Conservation (phyloP, 2,888 invertebrate species). For the Cheilosia impressa region DNA sequence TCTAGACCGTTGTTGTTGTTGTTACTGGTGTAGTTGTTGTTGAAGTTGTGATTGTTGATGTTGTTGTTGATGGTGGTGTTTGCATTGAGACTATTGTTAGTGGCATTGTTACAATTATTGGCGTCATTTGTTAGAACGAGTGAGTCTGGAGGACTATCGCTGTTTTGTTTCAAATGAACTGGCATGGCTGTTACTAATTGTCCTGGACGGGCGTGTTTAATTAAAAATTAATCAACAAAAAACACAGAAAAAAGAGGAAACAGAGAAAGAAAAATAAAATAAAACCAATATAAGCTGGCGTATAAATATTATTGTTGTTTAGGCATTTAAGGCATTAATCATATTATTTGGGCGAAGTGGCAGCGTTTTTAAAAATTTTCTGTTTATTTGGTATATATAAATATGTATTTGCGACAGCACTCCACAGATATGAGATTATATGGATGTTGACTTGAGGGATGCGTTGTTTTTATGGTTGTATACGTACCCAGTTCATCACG, state of each 20-base stretch:
- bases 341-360: conserved; percentile 46
- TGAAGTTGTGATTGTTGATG: conserved; percentile 79
- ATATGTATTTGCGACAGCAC: conserved; percentile 40
- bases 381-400: neutral
- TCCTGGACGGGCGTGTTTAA: conserved; percentile 77
- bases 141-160: conserved; percentile 82
- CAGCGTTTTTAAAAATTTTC: conserved; percentile 36
- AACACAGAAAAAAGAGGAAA: conserved; percentile 48
- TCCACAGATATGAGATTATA: conserved; percentile 53
- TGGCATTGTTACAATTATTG: conserved; percentile 76
- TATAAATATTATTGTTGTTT: conserved; percentile 39
- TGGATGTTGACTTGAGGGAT: conserved; percentile 31
- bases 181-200: conserved; percentile 83
- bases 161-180: conserved; percentile 81
- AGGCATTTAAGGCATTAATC: conserved; percentile 52
- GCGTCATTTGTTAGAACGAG: conserved; percentile 78
- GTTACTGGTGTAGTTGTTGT: conserved; percentile 76
- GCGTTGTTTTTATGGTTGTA: neutral
- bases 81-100: conserved; percentile 79
- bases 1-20: conserved; percentile 64
- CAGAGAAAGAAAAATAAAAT: conserved; percentile 44
- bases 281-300: conserved; percentile 61
- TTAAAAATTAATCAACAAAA: conserved; percentile 48
- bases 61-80: conserved; percentile 81
- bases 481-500: conserved; percentile 81